Base-by-base conservation (phyloP, 2,888 invertebrate species). In the Ornithoptera priamus region DNA sequence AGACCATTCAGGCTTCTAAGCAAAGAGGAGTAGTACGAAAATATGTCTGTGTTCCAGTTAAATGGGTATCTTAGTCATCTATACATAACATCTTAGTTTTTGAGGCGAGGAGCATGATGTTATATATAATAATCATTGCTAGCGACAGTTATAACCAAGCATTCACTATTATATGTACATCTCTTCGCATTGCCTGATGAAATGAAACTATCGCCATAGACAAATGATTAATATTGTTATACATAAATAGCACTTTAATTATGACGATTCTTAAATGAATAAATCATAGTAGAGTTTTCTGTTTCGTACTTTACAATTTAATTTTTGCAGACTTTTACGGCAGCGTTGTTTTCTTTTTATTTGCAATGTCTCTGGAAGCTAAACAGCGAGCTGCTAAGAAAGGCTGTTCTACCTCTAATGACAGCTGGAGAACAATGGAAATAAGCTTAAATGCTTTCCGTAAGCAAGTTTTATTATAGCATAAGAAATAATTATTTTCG, bases 331-430 rank as follows among this genome's bases (percentile, higher is more conserved):
- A 60, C 36, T 36, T 65, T 46, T 42, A 60, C 60, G 50, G 36
- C n/a, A 30, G 22, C 36, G 53, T 53, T 30, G 30, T 30, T 30
- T 30, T 30, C 5, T 50, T 50, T 68, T 68, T 59, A 64, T 68
- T 59, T 68, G 59, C 59, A 59, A 60, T 68, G 50, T 68, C 22
- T 50, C 53, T 22, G 59, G 64, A 68, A 59, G 63, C 59, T 53
- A 39, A 60, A 50, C 50, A 64, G 63, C 63, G 62, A 59, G 59
- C 62, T 30, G 57, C 59, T 68, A 68, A 68, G 59, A 36, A 68
- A 64, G 59, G 59, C 63, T 68, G 59, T 60, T 68, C 63, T 64
- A 68, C 36, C 68, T 64, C 59, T 60, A 68, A 68, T 63, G 58
- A 62, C 67, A 42, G 57, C 62, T 24, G n/a, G 30, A 63, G 63